Evolutionary conservation across 2,797 vertebrate genomes (phyloP).

Genomic region (Melanotaenia pygmaea): DNA sequence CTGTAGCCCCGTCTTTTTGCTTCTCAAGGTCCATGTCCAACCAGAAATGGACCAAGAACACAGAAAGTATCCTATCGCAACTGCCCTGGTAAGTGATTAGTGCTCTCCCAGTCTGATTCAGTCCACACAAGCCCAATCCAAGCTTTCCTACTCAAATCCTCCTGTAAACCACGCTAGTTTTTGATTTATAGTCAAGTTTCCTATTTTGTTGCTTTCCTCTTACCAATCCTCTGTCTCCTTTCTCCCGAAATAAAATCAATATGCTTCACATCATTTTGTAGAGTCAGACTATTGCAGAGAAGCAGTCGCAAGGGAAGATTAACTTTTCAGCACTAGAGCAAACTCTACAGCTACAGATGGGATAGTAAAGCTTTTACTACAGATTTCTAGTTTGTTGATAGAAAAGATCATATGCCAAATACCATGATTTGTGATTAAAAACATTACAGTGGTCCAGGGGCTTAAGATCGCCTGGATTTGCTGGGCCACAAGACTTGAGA

Average conservation of each 20-base stretch:
- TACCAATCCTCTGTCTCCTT: constrained; percentile 54
- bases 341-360: constrained; percentile 29
- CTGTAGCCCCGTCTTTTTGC: constrained; percentile 81
- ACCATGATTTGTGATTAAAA: constrained; percentile 68
- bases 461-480: constrained; percentile 72
- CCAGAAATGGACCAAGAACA: constrained; percentile 81
- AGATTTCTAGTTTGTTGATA: constrained; percentile 46
- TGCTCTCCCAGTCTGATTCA: constrained; percentile 72
- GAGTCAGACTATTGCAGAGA: constrained; percentile 43
- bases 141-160: constrained; percentile 62
- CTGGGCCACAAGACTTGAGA: constrained; percentile 68
- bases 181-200: constrained; percentile 50
- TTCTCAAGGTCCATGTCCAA: constrained; percentile 83
- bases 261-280: constrained; percentile 35
- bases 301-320: constrained; percentile 47
- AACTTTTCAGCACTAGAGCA: constrained; percentile 45
- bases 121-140: constrained; percentile 68
- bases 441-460: constrained; percentile 58
- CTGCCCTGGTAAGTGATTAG: constrained; percentile 82
- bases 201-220: constrained; percentile 55
- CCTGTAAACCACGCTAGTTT: constrained; percentile 56
- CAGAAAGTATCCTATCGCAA: constrained; percentile 82
- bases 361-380: constrained; percentile 27
- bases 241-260: constrained; percentile 40
- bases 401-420: constrained; percentile 61